phyloP scores from a whole-genome alignment of 37 sponge, comb jelly and placozoan genomes.

The Chondrilla cf. caribensis region DNA sequence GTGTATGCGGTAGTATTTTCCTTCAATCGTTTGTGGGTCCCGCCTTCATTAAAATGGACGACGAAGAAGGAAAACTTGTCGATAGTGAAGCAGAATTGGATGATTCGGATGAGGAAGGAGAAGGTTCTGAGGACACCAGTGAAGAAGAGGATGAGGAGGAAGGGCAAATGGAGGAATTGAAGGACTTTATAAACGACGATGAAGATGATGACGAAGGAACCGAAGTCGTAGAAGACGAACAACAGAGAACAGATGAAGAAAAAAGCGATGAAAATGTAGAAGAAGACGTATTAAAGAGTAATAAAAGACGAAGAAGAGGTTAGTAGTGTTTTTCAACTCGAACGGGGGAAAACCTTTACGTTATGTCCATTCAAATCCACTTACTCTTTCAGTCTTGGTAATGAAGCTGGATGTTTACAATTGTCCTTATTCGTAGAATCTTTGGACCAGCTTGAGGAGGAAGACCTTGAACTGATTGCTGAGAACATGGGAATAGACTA shows the following conservation, averaged over 20 bases:
- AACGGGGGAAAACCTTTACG: too few species aligned
- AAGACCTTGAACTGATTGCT: not conserved
- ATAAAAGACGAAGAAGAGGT: slow-evolving; percentile 28
- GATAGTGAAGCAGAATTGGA: too few species aligned
- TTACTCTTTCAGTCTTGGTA: too few species aligned
- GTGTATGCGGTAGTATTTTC: too few species aligned
- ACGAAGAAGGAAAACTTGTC: too few species aligned
- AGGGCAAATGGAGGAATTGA: not conserved
- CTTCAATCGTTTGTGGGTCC: too few species aligned
- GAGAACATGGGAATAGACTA: slow-evolving; percentile 21
- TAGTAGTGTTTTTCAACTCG: not conserved
- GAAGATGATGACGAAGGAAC: slow-evolving; percentile 17
- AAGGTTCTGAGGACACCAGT: slow-evolving; percentile 2
- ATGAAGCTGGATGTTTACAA: too few species aligned
- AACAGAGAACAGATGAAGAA: not conserved
- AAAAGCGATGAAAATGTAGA: slow-evolving; percentile 22
- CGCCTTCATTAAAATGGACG: too few species aligned
- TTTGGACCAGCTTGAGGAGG: not conserved
- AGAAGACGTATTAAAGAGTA: slow-evolving; percentile 13
- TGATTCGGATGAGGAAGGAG: slow-evolving; percentile 7
- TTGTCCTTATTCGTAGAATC: not conserved
- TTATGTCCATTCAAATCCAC: too few species aligned
- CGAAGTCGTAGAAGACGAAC: not conserved
- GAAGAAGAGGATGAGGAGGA: slow-evolving; percentile 37
- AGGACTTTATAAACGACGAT: slow-evolving; percentile 10